A percentile compares a stretch with the other conserved stretches of the same genome.
Conservation (phyloP, 2,888 invertebrate species). For the Drosophila vallismaia region DNA sequence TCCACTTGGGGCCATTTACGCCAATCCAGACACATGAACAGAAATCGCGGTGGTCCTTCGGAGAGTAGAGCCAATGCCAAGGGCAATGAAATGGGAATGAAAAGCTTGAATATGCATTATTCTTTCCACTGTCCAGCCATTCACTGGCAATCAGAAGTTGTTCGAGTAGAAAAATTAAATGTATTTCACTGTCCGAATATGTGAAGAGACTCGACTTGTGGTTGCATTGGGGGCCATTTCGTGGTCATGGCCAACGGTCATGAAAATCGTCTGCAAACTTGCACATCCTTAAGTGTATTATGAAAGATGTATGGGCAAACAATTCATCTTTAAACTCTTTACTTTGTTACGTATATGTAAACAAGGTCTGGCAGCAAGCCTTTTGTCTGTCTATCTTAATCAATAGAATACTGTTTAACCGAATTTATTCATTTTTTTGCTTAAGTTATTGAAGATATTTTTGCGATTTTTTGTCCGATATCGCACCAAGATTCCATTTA, state of each 20-base stretch:
- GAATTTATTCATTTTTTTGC: no score
- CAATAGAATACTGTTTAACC: no score
- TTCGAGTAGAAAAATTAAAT: constrained; percentile 45
- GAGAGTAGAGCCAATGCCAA: constrained; percentile 19
- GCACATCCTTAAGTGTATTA: neutral
- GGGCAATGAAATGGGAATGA: constrained; percentile 21
- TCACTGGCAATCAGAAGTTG: constrained; percentile 45
- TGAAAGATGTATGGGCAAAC: neutral
- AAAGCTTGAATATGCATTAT: constrained; percentile 45
- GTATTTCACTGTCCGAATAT: constrained; percentile 15
- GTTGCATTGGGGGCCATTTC: neutral
- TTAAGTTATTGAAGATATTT: neutral
- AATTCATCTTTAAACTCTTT: neutral
- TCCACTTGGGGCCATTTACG: constrained; percentile 33
- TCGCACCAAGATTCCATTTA: no score
- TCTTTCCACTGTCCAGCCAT: constrained; percentile 21
- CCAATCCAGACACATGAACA: constrained; percentile 11
- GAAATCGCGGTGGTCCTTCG: constrained; percentile 23
- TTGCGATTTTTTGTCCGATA: neutral
- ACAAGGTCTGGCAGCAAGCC: neutral
- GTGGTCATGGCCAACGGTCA: neutral
- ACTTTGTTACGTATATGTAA: neutral
- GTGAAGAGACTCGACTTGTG: constrained; percentile 12
- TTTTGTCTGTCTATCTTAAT: neutral
- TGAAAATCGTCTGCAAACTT: constrained; percentile 14